Evolutionary conservation across 2,113 vertebrate genomes (phyloP), one percentile per base, ranked within the genome.

Genomic region (Columba livia): DNA sequence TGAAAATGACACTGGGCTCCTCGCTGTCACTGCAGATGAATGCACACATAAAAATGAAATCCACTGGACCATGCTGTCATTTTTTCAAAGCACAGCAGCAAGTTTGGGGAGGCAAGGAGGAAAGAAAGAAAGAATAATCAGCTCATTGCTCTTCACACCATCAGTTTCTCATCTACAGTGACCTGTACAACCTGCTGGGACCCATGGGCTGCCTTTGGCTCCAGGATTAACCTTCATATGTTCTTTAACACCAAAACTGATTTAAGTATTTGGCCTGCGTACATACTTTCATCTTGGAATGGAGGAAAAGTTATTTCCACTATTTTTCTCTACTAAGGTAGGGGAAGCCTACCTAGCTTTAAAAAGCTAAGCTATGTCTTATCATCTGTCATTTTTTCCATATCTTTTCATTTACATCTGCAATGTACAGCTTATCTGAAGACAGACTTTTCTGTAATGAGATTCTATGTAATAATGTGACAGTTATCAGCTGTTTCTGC

Each of bases 41-140:
- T 60, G 51, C 58, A 85, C 14, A 75, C 38, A 85, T 53, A 84
- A 94, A 90, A 91, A 91, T 69, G 9, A 90, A 94, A 94, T 31
- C 32, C 73, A 81, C 53, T 65, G 48, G 42, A 91, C 78, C 62
- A 24, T 50, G 31, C 10, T 40, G 24, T 58, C 51, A 60, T 38
- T 85, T 92, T 81, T 81, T 62, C 73, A 51, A 85, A 94, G 75
- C 15, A 54, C 15, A 54, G 16, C 34, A 80, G 53, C 67, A 79
- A 79, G 21, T 38, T 38, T 47, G 13, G 31, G 85, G 38, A 75
- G 18, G 57, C 13, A 65, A 82, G 73, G 29, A 90, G 21, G 29
- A 82, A 28, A 21, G 29, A 82, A 28, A 36, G n/a, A 77, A 94
- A 85, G 34, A 26, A 25, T 51, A 47, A 61, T 56, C 70, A 61